Evolutionary conservation across 2,888 invertebrate genomes (phyloP), one percentile per base, ranked within the genome.

Genomic region (Selenia dentaria): DNA sequence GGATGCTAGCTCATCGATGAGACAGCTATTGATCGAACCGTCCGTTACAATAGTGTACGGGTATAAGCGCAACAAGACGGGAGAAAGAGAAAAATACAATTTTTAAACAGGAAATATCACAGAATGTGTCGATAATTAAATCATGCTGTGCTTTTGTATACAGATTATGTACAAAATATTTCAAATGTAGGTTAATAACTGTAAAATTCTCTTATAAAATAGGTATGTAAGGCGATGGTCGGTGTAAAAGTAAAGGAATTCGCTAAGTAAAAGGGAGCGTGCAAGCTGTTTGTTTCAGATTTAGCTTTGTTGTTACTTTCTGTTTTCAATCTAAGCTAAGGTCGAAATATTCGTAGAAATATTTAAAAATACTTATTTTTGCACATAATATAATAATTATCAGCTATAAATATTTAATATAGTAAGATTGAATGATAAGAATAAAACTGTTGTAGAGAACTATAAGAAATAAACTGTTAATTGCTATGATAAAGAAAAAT

Each of bases 1-100:
- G 77, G 93, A 93, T 77, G 94, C 93, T 92, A 94, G 92, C 92
- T 96, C 95, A 92, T 95, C 95, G 92, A 95, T 94, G 92, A 96
- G 93, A 95, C 95, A 95, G 95, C 96, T 96, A 86, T 72, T 75
- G 69, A 78, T 63, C 65, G 67, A 68, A 79, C 66, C 65, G 67
- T 85, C 87, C 88, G 70, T 69, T 70, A 83, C 64, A 79, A 74
- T 73, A 83, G 70, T 74, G 80, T 77, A 82, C 71, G 77, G 82
- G 85, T 74, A 79, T 73, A 88, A 87, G 85, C 86, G 78, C 77
- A 83, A 81, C 59, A 82, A 83, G 71, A 81, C 74, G 85, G 83
- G 83, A 83, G 83, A 85, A 83, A 88, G 77, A 86, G 75, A 85
- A 83, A 84, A 82, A 75, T 77, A 76, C 75, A 72, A 76, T 63